These are phyloP conservation scores for Chymomyza procnemis DNA, from an alignment of 2,888 invertebrate genomes.

Conservation along the genomic window DNA sequence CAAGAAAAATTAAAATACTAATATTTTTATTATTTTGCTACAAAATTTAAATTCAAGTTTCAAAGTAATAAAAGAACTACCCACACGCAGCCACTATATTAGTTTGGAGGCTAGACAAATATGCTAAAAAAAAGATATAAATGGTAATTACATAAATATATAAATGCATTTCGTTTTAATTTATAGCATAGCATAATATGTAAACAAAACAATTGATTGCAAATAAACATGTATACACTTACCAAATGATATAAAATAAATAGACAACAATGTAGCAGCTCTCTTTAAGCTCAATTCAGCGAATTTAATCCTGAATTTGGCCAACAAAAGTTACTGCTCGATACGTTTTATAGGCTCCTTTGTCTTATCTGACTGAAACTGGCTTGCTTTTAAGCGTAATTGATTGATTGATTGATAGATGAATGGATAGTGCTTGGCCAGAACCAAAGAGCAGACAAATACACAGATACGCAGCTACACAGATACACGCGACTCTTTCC, in stretches of 20 bases:
- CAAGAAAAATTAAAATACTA: no score
- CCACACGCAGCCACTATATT: no score
- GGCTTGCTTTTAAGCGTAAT: constrained; percentile 61
- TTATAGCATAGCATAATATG: no score
- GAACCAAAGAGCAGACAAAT: neutral
- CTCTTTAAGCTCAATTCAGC: neutral
- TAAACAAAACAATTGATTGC: no score
- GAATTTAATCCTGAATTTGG: neutral
- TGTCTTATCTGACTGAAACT: constrained; percentile 3
- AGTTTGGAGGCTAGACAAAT: no score
- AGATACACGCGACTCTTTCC: constrained; percentile 23
- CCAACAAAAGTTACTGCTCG: neutral
- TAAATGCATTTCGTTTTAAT: no score
- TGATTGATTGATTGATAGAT: constrained; percentile 64
- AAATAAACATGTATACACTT: no score
- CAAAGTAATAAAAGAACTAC: no score
- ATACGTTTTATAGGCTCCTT: neutral
- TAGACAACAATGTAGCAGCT: neutral
- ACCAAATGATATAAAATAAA: neutral
- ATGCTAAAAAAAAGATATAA: no score
- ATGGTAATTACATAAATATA: no score
- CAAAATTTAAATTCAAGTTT: no score
- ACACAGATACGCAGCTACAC: constrained; percentile 17
- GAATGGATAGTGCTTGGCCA: constrained; percentile 10
- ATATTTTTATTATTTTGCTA: no score